Conservation (phyloP, 1,140 invertebrate species). For the Zaprionus ghesquierei region DNA sequence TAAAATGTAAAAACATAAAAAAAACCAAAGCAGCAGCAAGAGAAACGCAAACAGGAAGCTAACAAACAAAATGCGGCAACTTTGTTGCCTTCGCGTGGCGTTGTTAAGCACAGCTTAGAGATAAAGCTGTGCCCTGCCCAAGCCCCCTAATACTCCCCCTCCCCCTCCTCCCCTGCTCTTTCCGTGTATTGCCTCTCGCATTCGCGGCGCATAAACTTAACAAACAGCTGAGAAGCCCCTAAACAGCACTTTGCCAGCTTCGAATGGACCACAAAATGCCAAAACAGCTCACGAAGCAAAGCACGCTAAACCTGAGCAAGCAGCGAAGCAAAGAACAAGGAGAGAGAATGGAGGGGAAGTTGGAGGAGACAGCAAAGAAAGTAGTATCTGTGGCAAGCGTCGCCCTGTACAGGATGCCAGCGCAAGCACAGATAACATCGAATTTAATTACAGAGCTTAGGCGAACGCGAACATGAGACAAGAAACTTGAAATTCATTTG, state of each 20-base stretch:
- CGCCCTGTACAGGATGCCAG: neutral
- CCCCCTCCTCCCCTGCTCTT: neutral
- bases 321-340: neutral
- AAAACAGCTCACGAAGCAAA: neutral
- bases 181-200: neutral
- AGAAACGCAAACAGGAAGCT: constrained; percentile 17
- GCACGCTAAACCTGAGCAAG: neutral
- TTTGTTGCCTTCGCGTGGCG: constrained; percentile 32
- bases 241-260: constrained; percentile 10
- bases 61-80: constrained; percentile 13
- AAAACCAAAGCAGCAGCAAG: neutral
- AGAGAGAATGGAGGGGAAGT: neutral
- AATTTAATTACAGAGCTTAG: constrained; percentile 22
- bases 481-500: constrained; percentile 12
- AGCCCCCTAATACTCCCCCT: too few species aligned
- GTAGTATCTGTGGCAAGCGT: neutral
- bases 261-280: constrained; percentile 28
- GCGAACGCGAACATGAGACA: neutral
- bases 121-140: neutral
- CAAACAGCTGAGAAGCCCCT: constrained; percentile 34
- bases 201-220: constrained; percentile 17
- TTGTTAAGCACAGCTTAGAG: constrained; percentile 35
- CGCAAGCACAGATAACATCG: neutral
- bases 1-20: constrained; percentile 29
- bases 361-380: neutral